Percentiles rank a stretch among this genome's conserved stretches.
These are phyloP conservation scores for Teleogryllus oceanicus DNA, from an alignment of 2,888 invertebrate species.

Conservation along the genomic window DNA sequence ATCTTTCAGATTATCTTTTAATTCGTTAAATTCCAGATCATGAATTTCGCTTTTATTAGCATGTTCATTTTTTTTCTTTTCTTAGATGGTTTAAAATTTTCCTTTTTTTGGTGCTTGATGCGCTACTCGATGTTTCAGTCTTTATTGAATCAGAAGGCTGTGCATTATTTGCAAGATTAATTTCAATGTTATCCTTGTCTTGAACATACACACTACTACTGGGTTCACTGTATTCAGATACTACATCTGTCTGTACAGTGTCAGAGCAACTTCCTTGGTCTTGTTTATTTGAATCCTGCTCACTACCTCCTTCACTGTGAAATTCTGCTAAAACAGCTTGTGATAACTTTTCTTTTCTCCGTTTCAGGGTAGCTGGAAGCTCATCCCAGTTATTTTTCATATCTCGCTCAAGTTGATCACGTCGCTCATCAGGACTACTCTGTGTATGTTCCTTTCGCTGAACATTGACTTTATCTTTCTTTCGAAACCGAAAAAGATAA, in stretches of 20 bases:
- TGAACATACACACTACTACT: constrained; percentile 6
- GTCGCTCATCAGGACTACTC: constrained; percentile 33
- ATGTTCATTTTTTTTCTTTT: not conserved
- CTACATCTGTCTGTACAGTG: not conserved
- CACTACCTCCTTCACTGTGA: constrained; percentile 12
- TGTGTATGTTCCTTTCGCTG: not conserved
- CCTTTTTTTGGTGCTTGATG: too few relatives aligned
- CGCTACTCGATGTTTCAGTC: not conserved
- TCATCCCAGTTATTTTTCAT: constrained; percentile 46
- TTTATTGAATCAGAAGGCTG: not conserved
- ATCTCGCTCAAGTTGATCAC: constrained; percentile 36
- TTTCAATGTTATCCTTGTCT: not conserved
- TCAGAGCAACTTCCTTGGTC: not conserved
- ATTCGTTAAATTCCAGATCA: not conserved
- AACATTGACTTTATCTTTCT: constrained; percentile 23
- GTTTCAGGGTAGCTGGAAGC: constrained; percentile 47
- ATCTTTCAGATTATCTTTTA: not conserved
- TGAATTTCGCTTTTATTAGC: not conserved
- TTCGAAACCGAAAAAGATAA: constrained; percentile 30
- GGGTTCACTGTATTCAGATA: not conserved
- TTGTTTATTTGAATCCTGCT: constrained; percentile 6
- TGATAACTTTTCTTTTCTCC: constrained; percentile 38
- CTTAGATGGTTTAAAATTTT: not conserved
- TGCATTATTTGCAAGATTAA: not conserved
- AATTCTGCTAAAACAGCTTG: constrained; percentile 38